phyloP scores from a whole-genome alignment of 2,113 vertebrate species.

The Accipiter virgatus region DNA sequence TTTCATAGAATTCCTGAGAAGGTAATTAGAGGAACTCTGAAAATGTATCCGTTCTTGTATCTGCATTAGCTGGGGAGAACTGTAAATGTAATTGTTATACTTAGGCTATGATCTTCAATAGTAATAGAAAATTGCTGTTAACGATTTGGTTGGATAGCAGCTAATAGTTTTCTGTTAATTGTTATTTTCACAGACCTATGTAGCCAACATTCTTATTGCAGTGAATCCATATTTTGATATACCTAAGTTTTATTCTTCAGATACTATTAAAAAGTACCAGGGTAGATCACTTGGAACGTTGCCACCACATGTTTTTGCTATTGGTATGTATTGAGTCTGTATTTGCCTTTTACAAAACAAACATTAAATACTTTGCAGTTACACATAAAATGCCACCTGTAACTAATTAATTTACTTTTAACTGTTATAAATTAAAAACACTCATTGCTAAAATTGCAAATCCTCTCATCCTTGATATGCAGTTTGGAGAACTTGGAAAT shows the following conservation, averaged over 20 bases:
- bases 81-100: background rate
- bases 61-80: background rate
- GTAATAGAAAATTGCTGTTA: background rate
- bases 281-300: constrained; percentile 92
- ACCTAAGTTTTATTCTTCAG: constrained; percentile 89
- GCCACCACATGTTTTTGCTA: constrained; percentile 94
- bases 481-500: background rate
- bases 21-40: background rate
- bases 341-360: background rate
- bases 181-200: constrained; percentile 86
- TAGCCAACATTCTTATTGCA: constrained; percentile 97
- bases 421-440: background rate
- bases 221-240: constrained; percentile 97
- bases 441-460: background rate
- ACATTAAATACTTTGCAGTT: background rate
- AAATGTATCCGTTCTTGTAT: background rate
- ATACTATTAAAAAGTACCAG: constrained; percentile 87
- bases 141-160: background rate
- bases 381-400: background rate
- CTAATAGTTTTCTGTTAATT: constrained; percentile 9
- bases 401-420: background rate
- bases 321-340: constrained; percentile 78
- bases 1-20: background rate
- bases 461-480: background rate
- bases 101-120: background rate